These are phyloP conservation scores for Nothoprocta pentlandii DNA, from an alignment of 2,113 vertebrate genomes.

Conservation along the genomic window DNA sequence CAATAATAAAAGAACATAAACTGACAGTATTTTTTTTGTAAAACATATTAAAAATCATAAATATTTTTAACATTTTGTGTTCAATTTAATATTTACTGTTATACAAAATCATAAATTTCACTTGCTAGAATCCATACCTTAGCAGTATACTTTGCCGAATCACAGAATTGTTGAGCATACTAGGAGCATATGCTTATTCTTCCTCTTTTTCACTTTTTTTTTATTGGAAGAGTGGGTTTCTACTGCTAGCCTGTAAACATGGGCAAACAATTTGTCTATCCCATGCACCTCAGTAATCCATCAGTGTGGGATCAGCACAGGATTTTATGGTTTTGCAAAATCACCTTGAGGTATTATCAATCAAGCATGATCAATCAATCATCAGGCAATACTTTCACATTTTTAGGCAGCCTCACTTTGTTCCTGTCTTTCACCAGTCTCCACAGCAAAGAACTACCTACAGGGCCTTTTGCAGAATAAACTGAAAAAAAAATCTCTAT, in stretches of 20 bases:
- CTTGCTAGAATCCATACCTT: not conserved
- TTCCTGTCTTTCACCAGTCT: not conserved
- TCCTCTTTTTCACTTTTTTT: constrained; percentile 33
- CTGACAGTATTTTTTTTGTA: not conserved
- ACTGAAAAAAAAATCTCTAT: not conserved
- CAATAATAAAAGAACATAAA: constrained; percentile 14
- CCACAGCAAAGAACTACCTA: not conserved
- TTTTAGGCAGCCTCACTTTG: constrained; percentile 6
- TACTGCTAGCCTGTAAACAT: constrained; percentile 21
- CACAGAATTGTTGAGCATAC: not conserved
- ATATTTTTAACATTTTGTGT: constrained; percentile 9
- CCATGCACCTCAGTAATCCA: not conserved
- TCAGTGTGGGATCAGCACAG: not conserved
- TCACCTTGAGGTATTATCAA: constrained; percentile 23
- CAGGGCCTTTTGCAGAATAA: not conserved
- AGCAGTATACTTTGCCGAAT: not conserved
- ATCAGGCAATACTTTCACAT: constrained; percentile 5
- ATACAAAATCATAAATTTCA: not conserved
- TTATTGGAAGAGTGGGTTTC: constrained; percentile 43
- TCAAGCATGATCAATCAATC: constrained; percentile 39
- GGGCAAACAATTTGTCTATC: not conserved
- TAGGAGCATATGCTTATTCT: constrained; percentile 3
- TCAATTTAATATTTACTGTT: constrained; percentile 46
- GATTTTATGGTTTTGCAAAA: constrained; percentile 31
- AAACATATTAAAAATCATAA: constrained; percentile 52